A percentile compares a stretch with the other conserved stretches of the same genome.
phyloP scores from a whole-genome alignment of 2,888 invertebrate species.

The Acanthoscelides obtectus region DNA sequence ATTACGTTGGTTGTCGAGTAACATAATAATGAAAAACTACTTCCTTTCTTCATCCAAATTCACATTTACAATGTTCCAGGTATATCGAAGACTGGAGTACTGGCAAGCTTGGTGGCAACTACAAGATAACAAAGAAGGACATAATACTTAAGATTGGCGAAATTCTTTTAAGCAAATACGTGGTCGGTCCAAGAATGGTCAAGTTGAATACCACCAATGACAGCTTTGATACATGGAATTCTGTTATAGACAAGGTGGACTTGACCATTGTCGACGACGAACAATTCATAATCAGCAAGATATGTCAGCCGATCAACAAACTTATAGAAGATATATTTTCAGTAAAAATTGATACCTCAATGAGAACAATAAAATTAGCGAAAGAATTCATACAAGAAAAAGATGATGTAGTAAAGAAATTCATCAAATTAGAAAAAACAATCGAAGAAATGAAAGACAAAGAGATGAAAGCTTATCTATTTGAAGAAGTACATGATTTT shows the following conservation, averaged over 20 bases:
- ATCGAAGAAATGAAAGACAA: conserved; percentile 9
- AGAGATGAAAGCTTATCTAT: conserved; percentile 21
- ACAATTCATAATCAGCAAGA: conserved; percentile 14
- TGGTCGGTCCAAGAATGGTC: conserved; percentile 15
- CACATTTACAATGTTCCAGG: conserved; percentile 2
- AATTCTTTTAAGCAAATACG: conserved; percentile 19
- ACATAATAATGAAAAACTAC: background rate
- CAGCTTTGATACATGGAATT: conserved; percentile 22
- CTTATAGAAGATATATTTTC: conserved; percentile 14
- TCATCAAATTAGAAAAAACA: conserved; percentile 10
- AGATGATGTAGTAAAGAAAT: conserved; percentile 12
- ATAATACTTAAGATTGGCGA: conserved; percentile 27
- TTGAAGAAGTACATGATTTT: conserved; percentile 22
- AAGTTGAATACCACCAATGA: conserved; percentile 4
- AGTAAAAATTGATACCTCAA: conserved; percentile 10
- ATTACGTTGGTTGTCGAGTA: too few relatives aligned
- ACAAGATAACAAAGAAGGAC: conserved; percentile 26
- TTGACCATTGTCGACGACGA: conserved; percentile 21
- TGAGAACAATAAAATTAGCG: background rate
- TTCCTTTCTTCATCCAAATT: conserved; percentile 12
- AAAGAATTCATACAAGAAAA: conserved; percentile 1
- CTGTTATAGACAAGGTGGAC: conserved; percentile 21
- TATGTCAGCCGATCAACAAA: conserved; percentile 19
- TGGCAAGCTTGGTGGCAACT: conserved; percentile 25
- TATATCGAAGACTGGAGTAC: conserved; percentile 27